These are phyloP conservation scores for Carassius gibelio DNA, from an alignment of 2,113 vertebrate species.

Conservation along the genomic window DNA sequence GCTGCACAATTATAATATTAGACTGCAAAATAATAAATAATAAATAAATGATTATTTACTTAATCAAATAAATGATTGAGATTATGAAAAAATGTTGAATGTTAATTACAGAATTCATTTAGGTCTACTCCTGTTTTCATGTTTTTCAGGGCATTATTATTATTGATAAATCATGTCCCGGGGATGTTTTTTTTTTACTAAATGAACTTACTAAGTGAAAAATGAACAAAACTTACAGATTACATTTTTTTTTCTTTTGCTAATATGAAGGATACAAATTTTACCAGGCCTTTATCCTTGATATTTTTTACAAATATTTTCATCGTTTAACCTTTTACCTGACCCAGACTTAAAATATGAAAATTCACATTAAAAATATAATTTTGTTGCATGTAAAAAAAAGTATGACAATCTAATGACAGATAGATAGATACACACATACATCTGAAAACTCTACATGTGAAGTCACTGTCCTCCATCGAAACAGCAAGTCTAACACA, in stretches of 20 bases:
- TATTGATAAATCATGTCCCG: background rate
- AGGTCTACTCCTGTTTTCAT: background rate
- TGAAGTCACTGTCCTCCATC: background rate
- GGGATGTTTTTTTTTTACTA: background rate
- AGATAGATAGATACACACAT: background rate
- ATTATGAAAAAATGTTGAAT: background rate
- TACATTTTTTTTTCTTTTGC: background rate
- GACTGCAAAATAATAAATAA: too few relatives aligned
- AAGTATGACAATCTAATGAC: background rate
- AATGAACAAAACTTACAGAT: background rate
- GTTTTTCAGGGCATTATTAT: background rate
- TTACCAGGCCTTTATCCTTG: background rate
- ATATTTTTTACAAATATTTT: background rate
- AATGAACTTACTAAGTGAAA: background rate
- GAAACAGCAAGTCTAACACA: slow-evolving; percentile 46
- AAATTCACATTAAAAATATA: background rate
- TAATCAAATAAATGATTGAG: background rate
- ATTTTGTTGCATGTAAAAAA: background rate
- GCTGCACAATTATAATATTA: background rate
- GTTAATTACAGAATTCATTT: background rate
- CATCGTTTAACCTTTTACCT: background rate
- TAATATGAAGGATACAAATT: background rate
- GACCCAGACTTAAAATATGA: background rate
- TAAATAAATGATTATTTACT: background rate
- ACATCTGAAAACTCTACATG: background rate